These are phyloP conservation scores for Melieria picta DNA, from an alignment of 2,888 invertebrate species.

Conservation along the genomic window DNA sequence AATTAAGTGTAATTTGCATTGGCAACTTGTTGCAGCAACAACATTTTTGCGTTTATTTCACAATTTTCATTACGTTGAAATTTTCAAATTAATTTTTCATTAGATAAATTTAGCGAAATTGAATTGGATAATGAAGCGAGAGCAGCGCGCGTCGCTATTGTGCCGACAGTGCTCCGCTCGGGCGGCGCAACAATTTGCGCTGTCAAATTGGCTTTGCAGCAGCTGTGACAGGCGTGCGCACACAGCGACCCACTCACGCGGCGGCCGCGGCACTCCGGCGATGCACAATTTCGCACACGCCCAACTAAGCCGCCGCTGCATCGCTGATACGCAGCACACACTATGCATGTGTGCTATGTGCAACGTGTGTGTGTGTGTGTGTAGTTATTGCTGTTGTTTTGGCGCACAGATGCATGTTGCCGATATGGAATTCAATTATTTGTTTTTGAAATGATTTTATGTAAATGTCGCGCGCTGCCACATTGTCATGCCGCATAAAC, in stretches of 20 bases:
- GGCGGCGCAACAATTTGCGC: neutral
- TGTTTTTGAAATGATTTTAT: constrained; percentile 54
- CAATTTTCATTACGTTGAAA: neutral
- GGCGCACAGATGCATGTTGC: constrained; percentile 46
- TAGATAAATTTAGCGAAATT: neutral
- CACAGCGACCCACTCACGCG: neutral
- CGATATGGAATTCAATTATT: constrained; percentile 59
- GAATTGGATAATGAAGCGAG: neutral
- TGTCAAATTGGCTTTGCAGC: constrained; percentile 15
- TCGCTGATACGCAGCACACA: constrained; percentile 4
- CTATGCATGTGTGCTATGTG: too few species aligned
- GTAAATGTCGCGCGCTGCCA: constrained; percentile 47
- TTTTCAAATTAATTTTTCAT: too few species aligned
- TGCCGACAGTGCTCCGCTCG: neutral
- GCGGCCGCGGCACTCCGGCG: constrained; percentile 33
- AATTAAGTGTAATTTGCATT: neutral
- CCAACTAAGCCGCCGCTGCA: constrained; percentile 30
- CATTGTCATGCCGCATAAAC: constrained; percentile 10
- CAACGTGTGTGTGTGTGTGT: constrained; percentile 13
- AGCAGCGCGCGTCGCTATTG: too few species aligned
- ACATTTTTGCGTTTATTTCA: neutral
- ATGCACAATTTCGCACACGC: constrained; percentile 37
- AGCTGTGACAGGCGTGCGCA: constrained; percentile 19
- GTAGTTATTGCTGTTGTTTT: constrained; percentile 37
- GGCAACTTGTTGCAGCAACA: neutral